Percentiles rank a stretch among this genome's conserved stretches.
These are phyloP conservation scores for Grallaria varia DNA, from an alignment of 2,113 vertebrate genomes.

Conservation along the genomic window DNA sequence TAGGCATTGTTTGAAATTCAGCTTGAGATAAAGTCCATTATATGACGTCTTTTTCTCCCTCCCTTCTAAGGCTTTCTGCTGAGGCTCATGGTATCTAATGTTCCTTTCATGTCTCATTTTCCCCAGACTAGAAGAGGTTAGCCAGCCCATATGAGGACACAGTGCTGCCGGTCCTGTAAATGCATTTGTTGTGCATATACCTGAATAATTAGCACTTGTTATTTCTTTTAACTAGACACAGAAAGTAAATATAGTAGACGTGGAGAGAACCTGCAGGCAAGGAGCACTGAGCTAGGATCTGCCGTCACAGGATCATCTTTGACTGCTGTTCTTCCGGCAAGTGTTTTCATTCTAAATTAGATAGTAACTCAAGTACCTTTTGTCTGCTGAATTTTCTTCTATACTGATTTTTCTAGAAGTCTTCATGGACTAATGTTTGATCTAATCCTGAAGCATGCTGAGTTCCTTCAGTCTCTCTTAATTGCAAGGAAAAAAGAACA, in stretches of 20 bases:
- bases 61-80: not conserved
- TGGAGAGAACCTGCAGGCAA: slow-evolving; percentile 56
- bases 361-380: not conserved
- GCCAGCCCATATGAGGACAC: not conserved
- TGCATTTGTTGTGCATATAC: not conserved
- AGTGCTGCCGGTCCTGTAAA: not conserved
- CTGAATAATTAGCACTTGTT: not conserved
- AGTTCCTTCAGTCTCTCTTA: not conserved
- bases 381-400: not conserved
- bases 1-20: not conserved
- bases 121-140: not conserved
- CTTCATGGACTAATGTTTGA: not conserved
- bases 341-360: slow-evolving; percentile 16
- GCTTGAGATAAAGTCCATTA: not conserved
- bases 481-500: not conserved
- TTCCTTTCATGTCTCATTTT: not conserved
- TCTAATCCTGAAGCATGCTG: not conserved
- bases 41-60: not conserved
- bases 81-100: not conserved
- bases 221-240: not conserved
- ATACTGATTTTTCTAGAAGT: not conserved
- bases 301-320: slow-evolving; percentile 43
- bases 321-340: slow-evolving; percentile 64
- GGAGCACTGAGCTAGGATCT: slow-evolving; percentile 26
- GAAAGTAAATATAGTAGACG: slow-evolving; percentile 54